Conservation (phyloP, 2,113 vertebrate genomes). For the Xenopus borealis region DNA sequence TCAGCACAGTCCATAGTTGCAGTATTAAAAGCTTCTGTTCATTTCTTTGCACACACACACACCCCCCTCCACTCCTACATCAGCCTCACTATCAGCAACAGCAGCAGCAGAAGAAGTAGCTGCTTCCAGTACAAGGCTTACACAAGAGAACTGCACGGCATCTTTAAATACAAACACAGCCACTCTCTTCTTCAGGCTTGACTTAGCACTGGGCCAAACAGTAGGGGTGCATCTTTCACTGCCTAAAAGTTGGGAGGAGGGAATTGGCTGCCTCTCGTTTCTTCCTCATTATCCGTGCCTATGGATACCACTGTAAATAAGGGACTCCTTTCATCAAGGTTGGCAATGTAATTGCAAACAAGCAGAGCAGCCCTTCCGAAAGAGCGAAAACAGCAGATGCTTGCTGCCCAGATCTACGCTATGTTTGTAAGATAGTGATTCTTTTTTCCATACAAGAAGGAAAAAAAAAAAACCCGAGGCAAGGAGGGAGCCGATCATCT, state of each 20-base stretch:
- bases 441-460: constrained; percentile 29
- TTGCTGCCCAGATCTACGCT: constrained; percentile 50
- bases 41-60: constrained; percentile 9
- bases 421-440: constrained; percentile 57
- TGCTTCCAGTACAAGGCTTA: neutral
- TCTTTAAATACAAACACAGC: constrained; percentile 1
- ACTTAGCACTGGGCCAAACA: neutral
- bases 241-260: constrained; percentile 21
- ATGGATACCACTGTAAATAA: constrained; percentile 34
- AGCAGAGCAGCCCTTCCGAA: neutral
- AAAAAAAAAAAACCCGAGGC: constrained; percentile 47
- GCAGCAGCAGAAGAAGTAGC: constrained; percentile 13
- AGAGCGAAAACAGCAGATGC: neutral
- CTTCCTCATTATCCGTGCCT: neutral
- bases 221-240: neutral
- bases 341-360: constrained; percentile 34
- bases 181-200: neutral
- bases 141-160: neutral
- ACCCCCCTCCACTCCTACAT: constrained; percentile 23
- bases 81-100: constrained; percentile 33
- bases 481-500: constrained; percentile 52
- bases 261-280: neutral
- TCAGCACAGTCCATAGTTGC: constrained; percentile 51
- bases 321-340: constrained; percentile 5
- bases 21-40: constrained; percentile 39